Base-by-base conservation (phyloP, 2,888 invertebrate genomes). In the Cephus nigrinus region DNA sequence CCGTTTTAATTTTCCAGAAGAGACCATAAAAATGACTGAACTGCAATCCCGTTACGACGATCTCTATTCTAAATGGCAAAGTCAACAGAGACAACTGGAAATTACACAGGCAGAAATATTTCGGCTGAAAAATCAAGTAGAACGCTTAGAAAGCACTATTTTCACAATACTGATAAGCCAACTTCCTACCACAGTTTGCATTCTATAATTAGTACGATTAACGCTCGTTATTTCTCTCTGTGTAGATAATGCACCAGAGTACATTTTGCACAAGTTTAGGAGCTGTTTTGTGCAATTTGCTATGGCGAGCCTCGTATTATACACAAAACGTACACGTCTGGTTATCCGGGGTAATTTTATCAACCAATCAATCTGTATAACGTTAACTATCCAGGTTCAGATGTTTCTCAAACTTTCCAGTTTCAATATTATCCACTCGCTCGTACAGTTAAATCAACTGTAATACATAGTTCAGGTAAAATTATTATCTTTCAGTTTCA, bases 181-280 rank as follows among this genome's bases (percentile, higher is more conserved):
- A 55, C 55, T 55, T 55, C 55, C 55, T 55, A 23, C 55, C 55
- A 55, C 55, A 9, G 55, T 23, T 55, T 55, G 55, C 9, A 55
- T 23, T 55, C 23, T 55, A 55, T 55, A 23, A 55, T 55, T 55
- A 55, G 55, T 5, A 15, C 55, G 55, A 55, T 55, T 55, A 55
- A 55, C 55, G 23, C 55, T 55, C 55, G 23, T 55, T 55, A 5
- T 23, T 55, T 15, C 55, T 55, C 55, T 73, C 71, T 69, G 73
- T 72, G 36, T 86, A 88, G 85, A 82, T 90, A 68, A 84, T 85
- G 68, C 83, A 85, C 74, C 91, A 92, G 80, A 91, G 88, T 73
- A 86, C 88, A 69, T 92, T 90, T 84, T 91, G 91, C 82, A 88
- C 92, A 68, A 89, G 88, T 69, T 83, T 92, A 23, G 92, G 92